These are phyloP conservation scores for Eriosoma lanigerum DNA, from an alignment of 1,140 invertebrate species.

Conservation along the genomic window DNA sequence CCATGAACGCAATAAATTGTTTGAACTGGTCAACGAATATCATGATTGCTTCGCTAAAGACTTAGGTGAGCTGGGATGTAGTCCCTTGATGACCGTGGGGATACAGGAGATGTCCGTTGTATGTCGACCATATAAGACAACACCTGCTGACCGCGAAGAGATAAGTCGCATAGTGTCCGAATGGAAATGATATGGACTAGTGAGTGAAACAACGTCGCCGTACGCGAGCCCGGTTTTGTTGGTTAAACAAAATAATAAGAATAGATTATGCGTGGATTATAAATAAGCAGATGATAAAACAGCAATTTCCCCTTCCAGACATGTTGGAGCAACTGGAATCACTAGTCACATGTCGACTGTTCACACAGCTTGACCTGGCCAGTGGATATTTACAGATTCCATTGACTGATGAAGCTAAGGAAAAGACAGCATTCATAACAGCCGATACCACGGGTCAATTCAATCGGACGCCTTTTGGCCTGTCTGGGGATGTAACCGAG, in stretches of 20 bases:
- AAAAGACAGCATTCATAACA: constrained; percentile 53
- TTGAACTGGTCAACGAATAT: constrained; percentile 10
- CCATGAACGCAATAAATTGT: background rate
- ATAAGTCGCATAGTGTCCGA: background rate
- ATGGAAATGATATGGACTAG: constrained; percentile 52
- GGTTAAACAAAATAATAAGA: constrained; percentile 37
- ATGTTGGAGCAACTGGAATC: constrained; percentile 53
- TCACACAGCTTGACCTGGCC: constrained; percentile 51
- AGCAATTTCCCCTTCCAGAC: constrained; percentile 53
- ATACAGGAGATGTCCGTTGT: background rate
- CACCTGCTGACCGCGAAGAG: background rate
- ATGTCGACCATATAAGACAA: background rate
- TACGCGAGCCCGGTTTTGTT: background rate
- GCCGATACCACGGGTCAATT: constrained; percentile 48
- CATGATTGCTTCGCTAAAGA: background rate
- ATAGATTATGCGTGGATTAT: constrained; percentile 54
- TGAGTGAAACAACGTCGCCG: constrained; percentile 55
- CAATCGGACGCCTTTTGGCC: constrained; percentile 51
- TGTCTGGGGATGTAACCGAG: constrained; percentile 37
- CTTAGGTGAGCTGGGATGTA: background rate
- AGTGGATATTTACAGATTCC: constrained; percentile 54
- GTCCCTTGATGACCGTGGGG: background rate
- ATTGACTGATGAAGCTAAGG: constrained; percentile 24
- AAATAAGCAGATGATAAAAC: constrained; percentile 53
- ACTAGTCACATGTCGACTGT: constrained; percentile 50